These are phyloP conservation scores for Litocranius walleri DNA, from an alignment of 2,113 vertebrate genomes.

Conservation along the genomic window DNA sequence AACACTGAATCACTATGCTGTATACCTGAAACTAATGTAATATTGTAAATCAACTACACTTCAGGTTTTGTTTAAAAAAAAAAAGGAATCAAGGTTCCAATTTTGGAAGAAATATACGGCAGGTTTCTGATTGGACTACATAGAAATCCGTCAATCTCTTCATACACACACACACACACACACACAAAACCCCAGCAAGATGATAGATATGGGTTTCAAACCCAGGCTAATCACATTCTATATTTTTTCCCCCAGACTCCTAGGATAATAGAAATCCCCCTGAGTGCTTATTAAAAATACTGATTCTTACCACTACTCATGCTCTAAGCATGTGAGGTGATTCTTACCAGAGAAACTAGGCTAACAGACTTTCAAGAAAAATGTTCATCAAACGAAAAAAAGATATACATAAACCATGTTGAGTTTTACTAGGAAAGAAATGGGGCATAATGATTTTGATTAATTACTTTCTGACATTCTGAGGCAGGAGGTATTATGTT, in stretches of 20 bases:
- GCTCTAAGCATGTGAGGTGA: not conserved
- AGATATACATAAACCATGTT: not conserved
- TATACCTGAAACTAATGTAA: not conserved
- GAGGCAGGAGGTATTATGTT: not conserved
- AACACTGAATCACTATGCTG: not conserved
- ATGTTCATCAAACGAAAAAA: not conserved
- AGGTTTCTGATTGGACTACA: not conserved
- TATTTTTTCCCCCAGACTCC: not conserved
- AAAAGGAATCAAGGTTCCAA: not conserved
- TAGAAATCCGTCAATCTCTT: not conserved
- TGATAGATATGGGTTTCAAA: not conserved
- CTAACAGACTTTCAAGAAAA: conserved; percentile 2
- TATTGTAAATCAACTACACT: not conserved
- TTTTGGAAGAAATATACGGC: not conserved
- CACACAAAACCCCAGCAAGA: not conserved
- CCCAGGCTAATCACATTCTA: not conserved
- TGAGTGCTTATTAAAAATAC: not conserved
- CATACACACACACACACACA: not conserved
- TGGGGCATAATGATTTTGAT: not conserved
- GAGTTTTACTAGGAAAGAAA: conserved; percentile 6
- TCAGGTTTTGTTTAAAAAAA: not conserved
- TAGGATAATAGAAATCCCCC: not conserved
- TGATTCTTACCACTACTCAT: not conserved
- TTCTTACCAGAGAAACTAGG: not conserved
- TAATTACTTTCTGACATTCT: not conserved